Base-by-base conservation (phyloP, 2,113 vertebrate species). In the Archocentrus centrarchus region DNA sequence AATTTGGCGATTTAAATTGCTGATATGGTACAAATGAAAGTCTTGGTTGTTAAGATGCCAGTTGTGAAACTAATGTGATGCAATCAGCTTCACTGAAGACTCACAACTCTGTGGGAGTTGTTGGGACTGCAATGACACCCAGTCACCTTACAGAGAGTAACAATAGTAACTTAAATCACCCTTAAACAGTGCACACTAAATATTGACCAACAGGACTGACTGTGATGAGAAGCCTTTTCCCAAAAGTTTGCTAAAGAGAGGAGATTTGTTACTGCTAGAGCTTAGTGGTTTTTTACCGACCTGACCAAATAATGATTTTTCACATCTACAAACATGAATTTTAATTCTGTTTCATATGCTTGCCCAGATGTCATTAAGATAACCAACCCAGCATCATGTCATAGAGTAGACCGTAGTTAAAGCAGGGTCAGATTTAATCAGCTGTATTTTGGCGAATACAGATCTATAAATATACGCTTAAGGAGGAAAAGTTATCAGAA, bases 301-400 rank as follows among this genome's bases (percentile, higher is more conserved):
- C 64, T 47, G 41, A 68, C 39, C 22, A 47, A 68, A 68, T 68
- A 68, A 47, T 68, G 11, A 18, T 68, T 47, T 68, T 68, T 68
- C 41, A 68, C 64, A 70, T 50, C 41, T 7, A 70, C 41, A 70
- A 50, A 30, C 15, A 47, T 47, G 17, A 5, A 70, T 70, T 70
- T 70, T 7, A 50, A 70, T 27, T 30, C 44, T 30, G 41, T 47
- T 27, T 47, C 41, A 47, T 47, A 4, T 18, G 18, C 44, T 44
- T 11, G 1, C 11, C 41, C 3, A 44, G 41, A 44, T 44, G 41
- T 44, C 41, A 44, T 44, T 18, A 50, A 70, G 9, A 18, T 30
- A n/a, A 50, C 3, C 41, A 70, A 50, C 22, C 41, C 18, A 30
- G 64, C 22, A 50, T 27, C 15, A 0, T 70, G 22, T 47, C 2